Evolutionary conservation across 2,888 invertebrate species (phyloP), one percentile per base, ranked within the genome.

Genomic region (Lochmaea crataegi): DNA sequence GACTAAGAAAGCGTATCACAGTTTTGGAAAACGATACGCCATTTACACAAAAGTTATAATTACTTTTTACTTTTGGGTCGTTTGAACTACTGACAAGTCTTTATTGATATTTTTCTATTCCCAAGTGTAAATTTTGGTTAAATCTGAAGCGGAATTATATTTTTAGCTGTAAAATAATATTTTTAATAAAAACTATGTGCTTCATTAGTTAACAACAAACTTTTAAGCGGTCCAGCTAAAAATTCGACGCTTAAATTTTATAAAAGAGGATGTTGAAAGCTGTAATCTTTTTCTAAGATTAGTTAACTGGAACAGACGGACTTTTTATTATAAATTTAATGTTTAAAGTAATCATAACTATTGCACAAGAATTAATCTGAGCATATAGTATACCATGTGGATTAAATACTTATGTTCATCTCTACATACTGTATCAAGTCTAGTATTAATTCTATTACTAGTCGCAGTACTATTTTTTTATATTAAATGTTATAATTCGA

Each of bases 401-500:
- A 51, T 65, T 65, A 56, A 70, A 53, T 73, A 73, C 73, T 73
- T 73, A 70, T 48, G 70, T 73, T 70, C 73, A 70, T 57, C 73
- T 67, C 67, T 61, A 11, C n/a, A 32, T 58, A 58, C 32, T 58
- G 32, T n/a, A 58, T 12, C 14, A 11, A 45, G 4, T 48, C 14
- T 14, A 57, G 22, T 18, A 5, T 57, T 12, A 57, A 57, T 42
- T 42, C 42, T 42, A 42, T 11, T 11, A 1, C 12, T 42, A 42
- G 42, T 12, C 5, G 12, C 12, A 42, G 42, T 42, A 42, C 26
- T 26, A 26, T 2, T 3, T 26, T 26, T 26, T 26, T 3, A 32
- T 32, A 32, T 32, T 32, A 32, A 32, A 32, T 32, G 26, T 32
- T 32, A 32, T 32, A 3, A 5, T 32, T 32, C 26, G 26, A 32